phyloP scores from a whole-genome alignment of 2,888 invertebrate species.

The Capitulum mitella region DNA sequence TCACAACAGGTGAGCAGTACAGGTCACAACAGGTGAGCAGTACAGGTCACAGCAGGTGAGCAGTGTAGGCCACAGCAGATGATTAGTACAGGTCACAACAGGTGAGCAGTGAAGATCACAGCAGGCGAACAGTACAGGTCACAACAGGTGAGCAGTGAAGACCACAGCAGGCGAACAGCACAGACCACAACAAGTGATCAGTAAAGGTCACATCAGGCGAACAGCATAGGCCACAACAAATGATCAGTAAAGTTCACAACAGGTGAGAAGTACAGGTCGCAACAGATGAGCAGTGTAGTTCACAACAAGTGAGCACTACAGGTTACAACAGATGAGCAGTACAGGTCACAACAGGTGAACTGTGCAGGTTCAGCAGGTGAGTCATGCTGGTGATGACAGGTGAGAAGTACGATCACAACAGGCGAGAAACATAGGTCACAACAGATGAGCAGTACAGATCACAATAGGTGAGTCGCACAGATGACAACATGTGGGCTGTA shows the following conservation, averaged over 20 bases:
- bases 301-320: background rate
- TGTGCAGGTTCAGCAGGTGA: background rate
- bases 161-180: too few species aligned
- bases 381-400: too few species aligned
- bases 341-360: background rate
- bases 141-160: background rate
- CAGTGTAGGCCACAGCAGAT: too few species aligned
- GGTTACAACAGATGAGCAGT: background rate
- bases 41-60: background rate
- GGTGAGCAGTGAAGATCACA: background rate
- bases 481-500: background rate
- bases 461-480: background rate
- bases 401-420: too few species aligned
- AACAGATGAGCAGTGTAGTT: background rate
- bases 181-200: too few species aligned
- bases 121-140: too few species aligned
- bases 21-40: background rate
- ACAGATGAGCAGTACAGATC: background rate
- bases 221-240: background rate
- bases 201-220: constrained; percentile 2
- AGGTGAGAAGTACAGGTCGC: background rate
- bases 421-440: too few species aligned
- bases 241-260: background rate
- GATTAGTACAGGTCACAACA: background rate
- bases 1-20: background rate